Evolutionary conservation across 2,113 vertebrate species (phyloP).

Genomic region (Plecturocebus donacophilus): DNA sequence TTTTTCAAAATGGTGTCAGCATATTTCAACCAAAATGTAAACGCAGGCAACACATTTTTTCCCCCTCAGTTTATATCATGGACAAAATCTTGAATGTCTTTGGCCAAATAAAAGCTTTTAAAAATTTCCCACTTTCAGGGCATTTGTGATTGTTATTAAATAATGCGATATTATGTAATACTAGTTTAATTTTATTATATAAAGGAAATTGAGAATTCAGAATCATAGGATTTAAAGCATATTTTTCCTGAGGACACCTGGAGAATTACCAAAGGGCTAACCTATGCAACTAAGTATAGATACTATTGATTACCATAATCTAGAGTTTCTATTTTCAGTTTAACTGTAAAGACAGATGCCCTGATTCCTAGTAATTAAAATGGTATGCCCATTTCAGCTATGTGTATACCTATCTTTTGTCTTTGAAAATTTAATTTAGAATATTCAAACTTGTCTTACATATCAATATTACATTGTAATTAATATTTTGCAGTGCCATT

Average conservation of each 20-base stretch:
- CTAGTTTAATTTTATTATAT: slow-evolving; percentile 48
- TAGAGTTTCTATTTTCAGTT: slow-evolving; percentile 58
- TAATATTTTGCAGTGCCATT: neutral
- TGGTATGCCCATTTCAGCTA: neutral
- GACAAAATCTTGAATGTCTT: slow-evolving; percentile 39
- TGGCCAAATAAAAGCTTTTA: slow-evolving; percentile 3
- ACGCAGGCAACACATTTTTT: neutral
- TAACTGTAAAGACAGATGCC: slow-evolving; percentile 30
- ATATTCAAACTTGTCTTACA: slow-evolving; percentile 34
- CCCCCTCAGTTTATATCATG: neutral
- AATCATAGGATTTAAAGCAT: slow-evolving; percentile 14
- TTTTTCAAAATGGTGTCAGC: neutral
- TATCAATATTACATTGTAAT: neutral
- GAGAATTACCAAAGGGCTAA: slow-evolving; percentile 45
- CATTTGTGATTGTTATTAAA: slow-evolving; percentile 42
- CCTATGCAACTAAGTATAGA: slow-evolving; percentile 16
- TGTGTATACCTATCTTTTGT: neutral
- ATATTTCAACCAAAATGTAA: slow-evolving; percentile 37
- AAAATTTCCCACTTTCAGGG: neutral
- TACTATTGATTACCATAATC: neutral
- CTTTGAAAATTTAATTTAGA: slow-evolving; percentile 44
- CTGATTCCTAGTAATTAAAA: slow-evolving; percentile 22
- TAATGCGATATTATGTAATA: neutral
- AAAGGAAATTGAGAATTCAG: slow-evolving; percentile 36
- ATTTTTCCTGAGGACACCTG: slow-evolving; percentile 33